Base-by-base conservation (phyloP, 2,888 invertebrate species). In the Iphiclides podalirius region DNA sequence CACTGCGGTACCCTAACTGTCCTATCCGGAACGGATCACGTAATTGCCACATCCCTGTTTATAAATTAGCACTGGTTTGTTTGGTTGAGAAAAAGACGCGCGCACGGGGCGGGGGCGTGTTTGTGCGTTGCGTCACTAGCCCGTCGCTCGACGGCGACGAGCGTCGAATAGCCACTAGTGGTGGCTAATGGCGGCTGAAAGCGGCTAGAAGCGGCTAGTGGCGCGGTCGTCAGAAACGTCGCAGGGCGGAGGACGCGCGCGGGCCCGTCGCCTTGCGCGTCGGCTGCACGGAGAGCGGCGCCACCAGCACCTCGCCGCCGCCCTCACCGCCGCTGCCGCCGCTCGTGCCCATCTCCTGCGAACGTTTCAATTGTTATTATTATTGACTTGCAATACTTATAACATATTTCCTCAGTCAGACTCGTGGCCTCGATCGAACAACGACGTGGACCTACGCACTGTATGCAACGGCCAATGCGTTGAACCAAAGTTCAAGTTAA, bases 261-360 rank as follows among this genome's bases (percentile, higher is more conserved):
- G 91, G 90, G 63, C 92, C 90, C 78, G 92, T 92, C 64, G 93
- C 92, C 90, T 95, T 95, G 73, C 95, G 92, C 65, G 94, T 94
- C 58, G 95, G 95, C 83, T 95, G 95, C 73, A 95, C 95, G 52
- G 95, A 95, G 85, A 95, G 91, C 56, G 95, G 95, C 64, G 94
- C 94, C 67, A 93, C 91, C 70, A 94, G 83, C 74, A 92, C 89
- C 59, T 91, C 91, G 72, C 89, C 90, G 71, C 73, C 78, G 62
- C 68, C 75, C 89, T 89, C 68, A 83, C 89, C 63, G 83, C 87
- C 69, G 82, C 87, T 59, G 65, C 86, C 76, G 55, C 48, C 48
- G 37, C 85, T 82, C 72, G 92, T 91, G 70, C 94, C 94, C 86
- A 94, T 90, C 79, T 94, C 95, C 94, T 95, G 90, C 63, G 66